These are phyloP conservation scores for Drosophila rubida DNA, from an alignment of 2,888 invertebrate genomes.

Conservation along the genomic window DNA sequence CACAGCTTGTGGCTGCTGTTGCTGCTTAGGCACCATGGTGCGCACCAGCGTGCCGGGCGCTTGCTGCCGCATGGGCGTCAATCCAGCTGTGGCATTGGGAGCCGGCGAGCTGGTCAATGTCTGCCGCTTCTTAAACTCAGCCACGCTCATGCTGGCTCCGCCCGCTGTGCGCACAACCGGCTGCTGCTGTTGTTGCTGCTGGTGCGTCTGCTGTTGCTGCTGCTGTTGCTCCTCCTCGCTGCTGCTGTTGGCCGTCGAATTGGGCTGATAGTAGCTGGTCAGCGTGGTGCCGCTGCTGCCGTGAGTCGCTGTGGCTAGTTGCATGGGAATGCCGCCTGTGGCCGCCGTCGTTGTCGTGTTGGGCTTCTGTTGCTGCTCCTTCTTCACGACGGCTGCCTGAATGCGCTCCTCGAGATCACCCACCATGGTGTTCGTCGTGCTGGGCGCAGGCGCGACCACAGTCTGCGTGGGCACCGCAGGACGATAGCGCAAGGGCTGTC, in stretches of 20 bases:
- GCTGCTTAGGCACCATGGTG: constrained; percentile 53
- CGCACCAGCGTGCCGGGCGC: constrained; percentile 60
- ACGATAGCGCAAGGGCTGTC: constrained; percentile 57
- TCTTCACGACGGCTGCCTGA: constrained; percentile 83
- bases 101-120: constrained; percentile 51
- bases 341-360: not conserved
- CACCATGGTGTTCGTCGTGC: constrained; percentile 39
- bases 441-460: not conserved
- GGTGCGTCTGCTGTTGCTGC: constrained; percentile 48
- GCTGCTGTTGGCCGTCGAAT: constrained; percentile 47
- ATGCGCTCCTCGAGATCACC: constrained; percentile 84
- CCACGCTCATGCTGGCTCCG: constrained; percentile 81
- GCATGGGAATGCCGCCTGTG: constrained; percentile 25
- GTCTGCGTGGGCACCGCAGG: constrained; percentile 35
- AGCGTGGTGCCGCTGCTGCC: constrained; percentile 73
- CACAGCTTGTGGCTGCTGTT: constrained; percentile 36
- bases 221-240: constrained; percentile 78
- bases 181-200: constrained; percentile 54
- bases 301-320: constrained; percentile 20
- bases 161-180: constrained; percentile 74
- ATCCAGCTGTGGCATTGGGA: constrained; percentile 37
- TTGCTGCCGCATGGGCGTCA: constrained; percentile 36
- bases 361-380: constrained; percentile 72
- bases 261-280: constrained; percentile 75
- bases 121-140: constrained; percentile 82